Evolutionary conservation across 2,888 invertebrate genomes (phyloP).

Genomic region (Willowsia nigromaculata): DNA sequence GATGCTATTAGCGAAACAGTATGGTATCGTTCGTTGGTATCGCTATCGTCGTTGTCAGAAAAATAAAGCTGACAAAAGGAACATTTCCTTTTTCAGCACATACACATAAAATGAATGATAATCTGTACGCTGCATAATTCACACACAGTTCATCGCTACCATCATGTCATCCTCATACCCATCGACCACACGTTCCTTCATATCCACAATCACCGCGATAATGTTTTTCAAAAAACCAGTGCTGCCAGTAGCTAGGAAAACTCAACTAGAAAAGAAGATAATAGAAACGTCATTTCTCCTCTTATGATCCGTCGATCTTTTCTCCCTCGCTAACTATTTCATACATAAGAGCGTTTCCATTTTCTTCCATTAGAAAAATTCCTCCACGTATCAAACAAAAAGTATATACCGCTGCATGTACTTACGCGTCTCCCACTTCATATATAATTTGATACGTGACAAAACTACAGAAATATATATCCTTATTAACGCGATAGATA

Average conservation of each 20-base stretch:
- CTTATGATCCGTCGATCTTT: slow-evolving; percentile 20
- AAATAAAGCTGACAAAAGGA: slow-evolving; percentile 42
- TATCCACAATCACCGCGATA: not conserved
- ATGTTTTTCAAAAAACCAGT: slow-evolving; percentile 21
- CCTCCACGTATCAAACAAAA: slow-evolving; percentile 35
- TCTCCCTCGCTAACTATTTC: not conserved
- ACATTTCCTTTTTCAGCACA: slow-evolving; percentile 42
- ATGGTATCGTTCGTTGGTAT: not conserved
- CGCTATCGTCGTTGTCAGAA: slow-evolving; percentile 20
- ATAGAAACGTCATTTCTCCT: slow-evolving; percentile 33
- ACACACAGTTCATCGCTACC: slow-evolving; percentile 34
- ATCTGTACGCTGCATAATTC: slow-evolving; percentile 52
- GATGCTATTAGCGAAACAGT: not conserved
- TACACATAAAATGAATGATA: slow-evolving; percentile 25
- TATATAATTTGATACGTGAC: slow-evolving; percentile 47
- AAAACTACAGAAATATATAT: slow-evolving; percentile 26
- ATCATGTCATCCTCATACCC: not conserved
- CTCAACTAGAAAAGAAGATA: not conserved
- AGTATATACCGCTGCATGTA: not conserved
- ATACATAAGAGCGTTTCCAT: not conserved
- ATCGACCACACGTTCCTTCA: slow-evolving; percentile 36
- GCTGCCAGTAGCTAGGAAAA: slow-evolving; percentile 23
- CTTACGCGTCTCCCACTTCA: not conserved
- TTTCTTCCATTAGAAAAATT: not conserved
- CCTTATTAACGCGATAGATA: slow-evolving; percentile 24